Conservation (phyloP, 2,113 vertebrate genomes). For the Muntiacus muntjak region DNA sequence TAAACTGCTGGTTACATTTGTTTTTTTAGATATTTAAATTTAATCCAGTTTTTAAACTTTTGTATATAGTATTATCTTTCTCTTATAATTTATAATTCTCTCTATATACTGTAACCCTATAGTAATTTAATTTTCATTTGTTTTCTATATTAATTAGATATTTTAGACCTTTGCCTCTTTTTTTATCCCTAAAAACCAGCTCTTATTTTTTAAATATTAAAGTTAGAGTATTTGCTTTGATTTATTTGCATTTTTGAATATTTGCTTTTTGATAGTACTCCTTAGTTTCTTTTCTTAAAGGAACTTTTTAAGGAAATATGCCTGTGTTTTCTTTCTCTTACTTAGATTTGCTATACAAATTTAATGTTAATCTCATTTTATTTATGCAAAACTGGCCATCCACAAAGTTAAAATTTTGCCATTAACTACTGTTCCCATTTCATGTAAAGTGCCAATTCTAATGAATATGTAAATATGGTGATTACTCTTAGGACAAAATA, state of each 20-base stretch:
- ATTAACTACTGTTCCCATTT: slow-evolving; percentile 50
- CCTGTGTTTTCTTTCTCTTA: background rate
- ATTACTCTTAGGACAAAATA: slow-evolving; percentile 59
- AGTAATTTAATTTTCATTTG: slow-evolving; percentile 30
- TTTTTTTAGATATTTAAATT: slow-evolving; percentile 27
- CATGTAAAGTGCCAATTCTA: slow-evolving; percentile 35
- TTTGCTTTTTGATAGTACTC: slow-evolving; percentile 47
- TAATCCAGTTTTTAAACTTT: background rate
- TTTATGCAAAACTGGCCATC: slow-evolving; percentile 60
- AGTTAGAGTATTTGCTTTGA: slow-evolving; percentile 20
- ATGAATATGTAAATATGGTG: slow-evolving; percentile 65
- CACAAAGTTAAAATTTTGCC: slow-evolving; percentile 60
- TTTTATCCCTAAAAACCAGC: background rate
- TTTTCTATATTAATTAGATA: background rate
- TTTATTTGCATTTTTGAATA: slow-evolving; percentile 46
- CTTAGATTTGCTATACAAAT: slow-evolving; percentile 23
- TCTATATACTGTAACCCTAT: background rate
- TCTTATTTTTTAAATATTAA: slow-evolving; percentile 26
- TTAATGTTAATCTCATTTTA: slow-evolving; percentile 54
- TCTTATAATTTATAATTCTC: background rate
- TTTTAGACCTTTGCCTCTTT: slow-evolving; percentile 9
- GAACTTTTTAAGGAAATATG: slow-evolving; percentile 12
- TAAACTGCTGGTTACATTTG: background rate
- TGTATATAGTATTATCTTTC: background rate
- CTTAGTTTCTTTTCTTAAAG: slow-evolving; percentile 32